phyloP scores from a whole-genome alignment of 2,888 invertebrate species.

The Acanthococcus lagerstroemiae region DNA sequence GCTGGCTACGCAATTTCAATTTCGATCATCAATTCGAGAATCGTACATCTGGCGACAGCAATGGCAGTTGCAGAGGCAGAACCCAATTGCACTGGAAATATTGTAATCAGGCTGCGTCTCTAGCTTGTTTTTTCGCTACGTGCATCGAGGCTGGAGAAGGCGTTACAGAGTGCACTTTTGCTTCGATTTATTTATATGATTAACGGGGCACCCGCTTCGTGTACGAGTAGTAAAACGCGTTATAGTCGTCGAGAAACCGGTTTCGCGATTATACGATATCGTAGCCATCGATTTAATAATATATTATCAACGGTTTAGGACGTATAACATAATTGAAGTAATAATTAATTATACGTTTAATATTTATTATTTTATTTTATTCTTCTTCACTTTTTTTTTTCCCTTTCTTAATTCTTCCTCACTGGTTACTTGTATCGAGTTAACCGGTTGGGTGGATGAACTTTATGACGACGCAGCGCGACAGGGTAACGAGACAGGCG shows the following conservation, averaged over 20 bases:
- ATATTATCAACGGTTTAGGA: slow-evolving; percentile 27
- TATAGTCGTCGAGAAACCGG: neutral
- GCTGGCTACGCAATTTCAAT: no score
- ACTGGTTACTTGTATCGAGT: neutral
- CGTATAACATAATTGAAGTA: slow-evolving; percentile 31
- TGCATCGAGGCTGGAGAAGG: no score
- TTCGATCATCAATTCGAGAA: no score
- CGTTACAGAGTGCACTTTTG: no score
- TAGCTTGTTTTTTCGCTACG: no score
- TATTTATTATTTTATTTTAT: slow-evolving; percentile 18
- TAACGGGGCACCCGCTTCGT: neutral
- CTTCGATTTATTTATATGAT: no score
- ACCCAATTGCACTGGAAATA: no score
- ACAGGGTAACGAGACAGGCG: no score
- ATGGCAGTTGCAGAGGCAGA: no score
- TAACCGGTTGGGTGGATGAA: neutral
- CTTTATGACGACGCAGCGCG: neutral
- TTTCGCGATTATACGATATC: slow-evolving; percentile 1
- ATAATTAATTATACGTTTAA: slow-evolving; percentile 30
- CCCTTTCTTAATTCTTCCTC: neutral
- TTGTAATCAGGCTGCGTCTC: no score
- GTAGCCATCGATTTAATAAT: slow-evolving; percentile 28
- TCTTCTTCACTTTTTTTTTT: neutral
- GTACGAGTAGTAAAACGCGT: neutral
- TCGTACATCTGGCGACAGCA: no score